phyloP scores from a whole-genome alignment of 2,888 invertebrate species.

The Alviniconcha strummeri region DNA sequence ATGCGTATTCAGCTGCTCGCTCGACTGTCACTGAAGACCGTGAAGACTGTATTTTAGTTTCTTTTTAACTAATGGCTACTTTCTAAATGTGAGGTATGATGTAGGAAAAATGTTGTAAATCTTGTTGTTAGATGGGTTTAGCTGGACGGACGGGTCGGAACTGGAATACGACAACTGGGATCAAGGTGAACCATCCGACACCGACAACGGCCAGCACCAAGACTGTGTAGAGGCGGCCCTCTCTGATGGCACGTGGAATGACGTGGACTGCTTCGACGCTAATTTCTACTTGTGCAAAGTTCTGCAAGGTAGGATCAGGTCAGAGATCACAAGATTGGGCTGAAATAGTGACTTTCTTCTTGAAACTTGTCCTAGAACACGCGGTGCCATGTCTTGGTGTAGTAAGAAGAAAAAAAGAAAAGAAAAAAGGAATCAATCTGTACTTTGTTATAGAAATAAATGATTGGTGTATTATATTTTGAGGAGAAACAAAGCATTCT shows the following conservation, averaged over 20 bases:
- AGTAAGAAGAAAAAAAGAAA: too few relatives aligned
- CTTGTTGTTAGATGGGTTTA: constrained; percentile 1
- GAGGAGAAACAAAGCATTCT: background rate
- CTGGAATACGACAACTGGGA: constrained; percentile 23
- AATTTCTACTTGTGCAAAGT: constrained; percentile 36
- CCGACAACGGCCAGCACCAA: constrained; percentile 15
- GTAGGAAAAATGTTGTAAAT: too few relatives aligned
- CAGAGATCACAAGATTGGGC: background rate
- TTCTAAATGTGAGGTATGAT: too few relatives aligned
- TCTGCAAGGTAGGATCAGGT: background rate
- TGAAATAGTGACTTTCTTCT: too few relatives aligned
- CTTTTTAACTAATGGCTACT: too few relatives aligned
- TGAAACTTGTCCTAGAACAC: background rate
- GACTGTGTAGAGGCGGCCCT: constrained; percentile 24
- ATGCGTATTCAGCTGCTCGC: too few relatives aligned
- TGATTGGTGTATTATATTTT: background rate
- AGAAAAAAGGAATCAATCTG: background rate
- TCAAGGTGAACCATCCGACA: constrained; percentile 6
- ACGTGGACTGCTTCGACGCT: constrained; percentile 38
- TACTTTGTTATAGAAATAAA: background rate
- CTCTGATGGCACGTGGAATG: constrained; percentile 34
- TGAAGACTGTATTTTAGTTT: too few relatives aligned
- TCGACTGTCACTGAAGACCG: too few relatives aligned
- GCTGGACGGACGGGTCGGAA: constrained; percentile 18
- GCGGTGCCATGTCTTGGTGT: background rate